Percentiles rank a stretch among this genome's conserved stretches.
Evolutionary conservation across 2,888 invertebrate genomes (phyloP).

Genomic region (Drosophila ochracea): DNA sequence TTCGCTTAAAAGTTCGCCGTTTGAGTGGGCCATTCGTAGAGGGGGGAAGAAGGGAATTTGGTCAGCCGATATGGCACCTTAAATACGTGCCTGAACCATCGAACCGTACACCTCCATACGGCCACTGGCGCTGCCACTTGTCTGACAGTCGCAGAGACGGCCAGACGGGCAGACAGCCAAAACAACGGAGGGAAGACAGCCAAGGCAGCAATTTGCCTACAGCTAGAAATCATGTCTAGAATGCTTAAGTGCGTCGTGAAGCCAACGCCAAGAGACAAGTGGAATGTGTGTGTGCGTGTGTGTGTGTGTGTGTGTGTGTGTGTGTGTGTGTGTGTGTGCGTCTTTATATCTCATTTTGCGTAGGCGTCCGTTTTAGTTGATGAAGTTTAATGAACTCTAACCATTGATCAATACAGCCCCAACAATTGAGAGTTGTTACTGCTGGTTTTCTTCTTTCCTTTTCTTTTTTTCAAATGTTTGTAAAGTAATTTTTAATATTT

Average conservation of each 20-base stretch:
- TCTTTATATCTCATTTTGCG: conserved; percentile 34
- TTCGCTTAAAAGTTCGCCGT: conserved; percentile 63
- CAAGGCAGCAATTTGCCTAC: conserved; percentile 60
- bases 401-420: conserved; percentile 50
- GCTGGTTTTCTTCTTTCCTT: conserved; percentile 10
- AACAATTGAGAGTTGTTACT: conserved; percentile 38
- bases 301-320: background rate
- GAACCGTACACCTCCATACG: conserved; percentile 46
- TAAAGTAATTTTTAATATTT: conserved; percentile 36
- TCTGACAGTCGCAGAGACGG: conserved; percentile 28
- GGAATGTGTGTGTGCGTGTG: conserved; percentile 16
- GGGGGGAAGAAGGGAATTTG: conserved; percentile 40
- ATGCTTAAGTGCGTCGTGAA: conserved; percentile 65
- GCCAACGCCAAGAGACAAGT: conserved; percentile 53
- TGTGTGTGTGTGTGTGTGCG: background rate
- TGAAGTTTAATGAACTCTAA: conserved; percentile 72
- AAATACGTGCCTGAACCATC: conserved; percentile 66
- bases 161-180: conserved; percentile 10
- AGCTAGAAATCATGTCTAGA: conserved; percentile 75
- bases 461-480: conserved; percentile 20
- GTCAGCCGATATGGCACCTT: conserved; percentile 68
- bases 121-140: conserved; percentile 37
- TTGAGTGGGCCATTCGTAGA: background rate
- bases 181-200: conserved; percentile 8
- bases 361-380: conserved; percentile 48